Conservation (phyloP, 2,797 vertebrate genomes). For the Amazonetta brasiliensis region DNA sequence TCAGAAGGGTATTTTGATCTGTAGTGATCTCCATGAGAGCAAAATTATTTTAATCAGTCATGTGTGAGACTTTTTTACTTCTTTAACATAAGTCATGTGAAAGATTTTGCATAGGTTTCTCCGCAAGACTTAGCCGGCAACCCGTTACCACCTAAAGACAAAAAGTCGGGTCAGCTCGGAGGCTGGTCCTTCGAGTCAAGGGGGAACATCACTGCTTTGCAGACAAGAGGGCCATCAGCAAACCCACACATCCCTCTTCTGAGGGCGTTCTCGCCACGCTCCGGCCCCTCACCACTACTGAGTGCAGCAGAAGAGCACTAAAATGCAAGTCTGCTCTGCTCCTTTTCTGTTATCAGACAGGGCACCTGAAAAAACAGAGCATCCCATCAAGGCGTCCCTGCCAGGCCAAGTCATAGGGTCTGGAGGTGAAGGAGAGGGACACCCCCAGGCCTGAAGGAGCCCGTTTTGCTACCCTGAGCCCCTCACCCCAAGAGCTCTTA, state of each 20-base stretch:
- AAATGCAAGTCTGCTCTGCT: conserved; percentile 59
- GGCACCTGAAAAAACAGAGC: conserved; percentile 65
- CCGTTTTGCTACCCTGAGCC: not conserved
- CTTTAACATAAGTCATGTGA: not conserved
- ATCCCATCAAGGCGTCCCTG: conserved; percentile 74
- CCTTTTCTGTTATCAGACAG: conserved; percentile 72
- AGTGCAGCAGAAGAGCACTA: conserved; percentile 59
- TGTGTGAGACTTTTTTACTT: too few relatives aligned
- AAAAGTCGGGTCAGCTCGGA: conserved; percentile 19
- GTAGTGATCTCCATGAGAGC: conserved; percentile 40
- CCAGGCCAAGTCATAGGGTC: conserved; percentile 72
- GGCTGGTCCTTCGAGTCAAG: conserved; percentile 59
- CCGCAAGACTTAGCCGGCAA: not conserved
- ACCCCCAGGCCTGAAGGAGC: conserved; percentile 51
- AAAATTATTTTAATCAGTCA: conserved; percentile 25
- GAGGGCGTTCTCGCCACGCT: conserved; percentile 45
- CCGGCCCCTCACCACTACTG: conserved; percentile 37
- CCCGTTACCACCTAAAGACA: conserved; percentile 7
- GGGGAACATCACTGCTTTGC: conserved; percentile 53
- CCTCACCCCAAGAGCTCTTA: conserved; percentile 48
- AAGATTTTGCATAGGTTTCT: conserved; percentile 47
- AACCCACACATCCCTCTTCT: conserved; percentile 30
- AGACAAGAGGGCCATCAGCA: conserved; percentile 61
- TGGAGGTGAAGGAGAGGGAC: conserved; percentile 63
- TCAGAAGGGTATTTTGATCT: conserved; percentile 53